Base-by-base conservation (phyloP, 2,888 invertebrate genomes). In the Nomada fucata region DNA sequence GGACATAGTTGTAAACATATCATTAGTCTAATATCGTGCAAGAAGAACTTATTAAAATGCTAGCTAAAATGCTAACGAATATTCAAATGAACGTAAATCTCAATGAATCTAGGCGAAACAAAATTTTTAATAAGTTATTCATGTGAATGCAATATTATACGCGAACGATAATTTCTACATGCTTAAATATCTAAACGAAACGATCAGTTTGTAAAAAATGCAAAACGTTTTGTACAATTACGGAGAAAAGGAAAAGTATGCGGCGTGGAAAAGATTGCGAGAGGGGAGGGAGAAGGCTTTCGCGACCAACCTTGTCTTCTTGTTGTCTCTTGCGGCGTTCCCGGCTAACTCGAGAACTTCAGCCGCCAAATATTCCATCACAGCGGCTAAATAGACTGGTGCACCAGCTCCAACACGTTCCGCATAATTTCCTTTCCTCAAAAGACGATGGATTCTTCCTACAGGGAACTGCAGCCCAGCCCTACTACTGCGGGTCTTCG, bases 271-370 rank as follows among this genome's bases (percentile, higher is more conserved):
- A 18, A 57, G 18, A 57, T 47, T 26, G 3, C 13, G 50, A n/a
- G 20, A 36, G 20, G 36, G 60, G 68, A 61, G 63, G 59, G 76
- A 57, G 63, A 60, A 55, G 76, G 64, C 69, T 73, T 71, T 65
- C 67, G 57, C 47, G n/a, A 87, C 88, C 70, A 74, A 93, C 93
- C 96, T 94, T 0, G 94, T 94, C 90, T 96, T 97, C 85, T 96
- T 96, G 91, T 96, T 96, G 74, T 96, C 96, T 55, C 94, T 92
- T 0, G 96, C 96, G 0, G 95, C 96, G 79, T 96, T 95, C 0
- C 95, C 94, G 0, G 96, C 95, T 89, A 96, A 94, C 87, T 96
- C 96, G 76, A 96, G 89, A 23, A 96, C 95, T 94, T 97, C 97
- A 23, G 96, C 96, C 0, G 96, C 95, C 36, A 96, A 90, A 86